A percentile compares a stretch with the other conserved stretches of the same genome.
phyloP scores from a whole-genome alignment of 2,797 vertebrate genomes.

The Tamandua tetradactyla region DNA sequence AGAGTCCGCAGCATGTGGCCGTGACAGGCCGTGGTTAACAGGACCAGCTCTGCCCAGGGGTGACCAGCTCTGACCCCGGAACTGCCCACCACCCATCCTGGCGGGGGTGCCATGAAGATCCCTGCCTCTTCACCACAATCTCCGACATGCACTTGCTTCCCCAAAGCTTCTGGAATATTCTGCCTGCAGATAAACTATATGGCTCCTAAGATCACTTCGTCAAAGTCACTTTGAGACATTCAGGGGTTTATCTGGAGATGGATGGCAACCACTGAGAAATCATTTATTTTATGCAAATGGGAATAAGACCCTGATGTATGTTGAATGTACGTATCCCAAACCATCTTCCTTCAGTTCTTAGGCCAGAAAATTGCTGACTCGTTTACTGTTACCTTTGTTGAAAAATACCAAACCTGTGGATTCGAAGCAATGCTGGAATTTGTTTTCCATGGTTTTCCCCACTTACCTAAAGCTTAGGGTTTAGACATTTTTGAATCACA shows the following conservation, averaged over 20 bases:
- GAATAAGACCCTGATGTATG: background rate
- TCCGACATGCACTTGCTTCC: background rate
- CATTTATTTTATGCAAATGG: background rate
- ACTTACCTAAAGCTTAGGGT: background rate
- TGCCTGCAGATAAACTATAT: background rate
- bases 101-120: too few species aligned
- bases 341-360: background rate
- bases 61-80: background rate
- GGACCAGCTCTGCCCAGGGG: too few species aligned
- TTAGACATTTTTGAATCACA: background rate
- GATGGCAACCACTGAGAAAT: background rate
- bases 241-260: background rate
- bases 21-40: background rate
- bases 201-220: background rate
- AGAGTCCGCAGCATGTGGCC: background rate
- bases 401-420: background rate
- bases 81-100: background rate
- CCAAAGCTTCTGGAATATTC: background rate
- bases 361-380: background rate
- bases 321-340: background rate
- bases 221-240: background rate
- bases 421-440: background rate
- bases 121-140: background rate
- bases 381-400: background rate
- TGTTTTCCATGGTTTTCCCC: background rate